Percentiles rank a stretch among this genome's conserved stretches.
Conservation (phyloP, 2,888 invertebrate genomes). For the Diarsia dahlii region DNA sequence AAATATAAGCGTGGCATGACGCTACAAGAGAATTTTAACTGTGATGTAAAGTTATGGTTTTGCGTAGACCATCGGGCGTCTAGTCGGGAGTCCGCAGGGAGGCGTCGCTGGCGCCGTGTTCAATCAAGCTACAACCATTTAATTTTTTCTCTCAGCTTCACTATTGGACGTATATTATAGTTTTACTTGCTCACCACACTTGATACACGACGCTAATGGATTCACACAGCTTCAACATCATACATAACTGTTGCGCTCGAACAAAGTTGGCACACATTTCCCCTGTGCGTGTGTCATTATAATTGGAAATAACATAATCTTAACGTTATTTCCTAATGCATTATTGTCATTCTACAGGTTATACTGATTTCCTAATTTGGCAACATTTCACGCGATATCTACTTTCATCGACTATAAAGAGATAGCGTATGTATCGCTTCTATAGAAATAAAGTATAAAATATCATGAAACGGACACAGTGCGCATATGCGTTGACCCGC, state of each 20-base stretch:
- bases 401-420: slow-evolving; percentile 33
- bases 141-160: slow-evolving; percentile 61
- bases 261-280: slow-evolving; percentile 47
- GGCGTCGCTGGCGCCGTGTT: slow-evolving; percentile 74
- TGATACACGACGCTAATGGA: slow-evolving; percentile 56
- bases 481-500: slow-evolving; percentile 85
- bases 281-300: slow-evolving; percentile 15
- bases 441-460: slow-evolving; percentile 52
- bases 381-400: slow-evolving; percentile 19
- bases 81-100: slow-evolving; percentile 63
- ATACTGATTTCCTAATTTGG: slow-evolving; percentile 25
- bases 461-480: slow-evolving; percentile 70
- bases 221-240: slow-evolving; percentile 47
- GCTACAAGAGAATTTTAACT: slow-evolving; percentile 33
- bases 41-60: slow-evolving; percentile 59
- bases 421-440: slow-evolving; percentile 22
- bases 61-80: slow-evolving; percentile 76
- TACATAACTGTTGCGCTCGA: slow-evolving; percentile 42
- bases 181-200: slow-evolving; percentile 50
- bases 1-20: slow-evolving; percentile 17
- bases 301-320: slow-evolving; percentile 27
- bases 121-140: slow-evolving; percentile 71
- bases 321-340: slow-evolving; percentile 17
- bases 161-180: slow-evolving; percentile 50
- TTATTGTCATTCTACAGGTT: slow-evolving; percentile 3